Evolutionary conservation across 2,888 invertebrate genomes (phyloP), one percentile per base, ranked within the genome.

Genomic region (Xylocampa areola): DNA sequence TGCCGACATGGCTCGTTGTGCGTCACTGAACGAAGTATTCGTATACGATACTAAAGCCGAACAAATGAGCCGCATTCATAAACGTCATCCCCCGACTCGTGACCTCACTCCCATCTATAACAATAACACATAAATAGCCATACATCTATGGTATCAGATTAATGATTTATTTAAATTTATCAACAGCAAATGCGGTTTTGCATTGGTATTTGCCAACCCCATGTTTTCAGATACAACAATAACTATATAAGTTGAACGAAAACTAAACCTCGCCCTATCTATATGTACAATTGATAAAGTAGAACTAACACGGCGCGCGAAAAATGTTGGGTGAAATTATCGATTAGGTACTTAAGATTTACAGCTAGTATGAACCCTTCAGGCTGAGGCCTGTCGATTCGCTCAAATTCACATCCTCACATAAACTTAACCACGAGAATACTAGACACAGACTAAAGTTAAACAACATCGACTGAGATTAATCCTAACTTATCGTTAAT

Each of bases 401-500:
- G 92, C 91, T 90, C 92, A 92, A 91, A 89, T 91, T 91, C 91
- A 88, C 89, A 81, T 86, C 84, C 87, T 88, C 89, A 86, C 87
- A 84, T 83, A 84, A 89, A 91, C 89, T 87, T 91, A 89, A 89
- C 80, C 85, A 85, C 89, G 80, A 89, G 82, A 91, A 91, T 91
- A 91, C 91, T 90, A 91, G 91, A 92, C 91, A 92, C 90, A 91
- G 87, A 92, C 89, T 90, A 89, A 88, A 88, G 84, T 85, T 84
- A 88, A 64, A 90, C 90, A 89, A 92, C 91, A 91, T 90, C 90
- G 86, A 92, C 88, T 90, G 91, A 92, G 88, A 91, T 92, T 93
- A 92, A 89, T 88, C 79, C 92, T 93, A 93, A 89, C 93, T 93
- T 93, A 93, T 86, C 89, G 87, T 89, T 93, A 92, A 92, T 93